Base-by-base conservation (phyloP, 2,888 invertebrate genomes). In the Thymelicus acteon region DNA sequence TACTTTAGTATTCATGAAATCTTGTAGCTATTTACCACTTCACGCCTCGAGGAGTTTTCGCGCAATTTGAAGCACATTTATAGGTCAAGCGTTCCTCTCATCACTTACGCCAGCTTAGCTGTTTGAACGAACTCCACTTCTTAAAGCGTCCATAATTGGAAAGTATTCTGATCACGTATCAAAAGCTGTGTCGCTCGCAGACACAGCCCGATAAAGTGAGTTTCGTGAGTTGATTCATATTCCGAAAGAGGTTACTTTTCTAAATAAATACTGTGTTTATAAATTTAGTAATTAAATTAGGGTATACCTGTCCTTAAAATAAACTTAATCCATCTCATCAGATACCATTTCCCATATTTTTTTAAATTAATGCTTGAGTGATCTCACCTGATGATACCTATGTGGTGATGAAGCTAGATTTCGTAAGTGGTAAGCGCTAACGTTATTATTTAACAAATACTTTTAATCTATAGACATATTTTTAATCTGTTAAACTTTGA, bases 101-200 rank as follows among this genome's bases (percentile, higher is more conserved):
- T 71, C 57, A 67, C 72, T 80, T 75, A 74, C 52, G 37, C 76
- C 76, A 67, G 48, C 52, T 64, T 61, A 66, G 72, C 64, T 47
- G 75, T 65, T 72, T 74, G 64, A 71, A 73, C 76, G 76, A 75
- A 76, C 78, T 79, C 78, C 76, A 78, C 79, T 84, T 77, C 84
- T 84, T 72, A 67, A 79, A 86, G 81, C 84, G 77, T 72, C 80
- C 78, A 81, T 87, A 87, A 88, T 88, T 90, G 86, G 80, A 76
- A 73, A 81, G 80, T 75, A 90, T 90, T 90, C 90, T 77, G 85
- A 89, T 89, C 91, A 91, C 91, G 91, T 91, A 86, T 87, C 85
- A 85, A 85, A 88, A 87, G 85, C 85, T 81, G 83, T 87, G 90
- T 88, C 89, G 82, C 80, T 80, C 80, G 79, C 86, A 88, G 88